phyloP scores from a whole-genome alignment of 2,797 vertebrate species.

The Hybognathus amarus region DNA sequence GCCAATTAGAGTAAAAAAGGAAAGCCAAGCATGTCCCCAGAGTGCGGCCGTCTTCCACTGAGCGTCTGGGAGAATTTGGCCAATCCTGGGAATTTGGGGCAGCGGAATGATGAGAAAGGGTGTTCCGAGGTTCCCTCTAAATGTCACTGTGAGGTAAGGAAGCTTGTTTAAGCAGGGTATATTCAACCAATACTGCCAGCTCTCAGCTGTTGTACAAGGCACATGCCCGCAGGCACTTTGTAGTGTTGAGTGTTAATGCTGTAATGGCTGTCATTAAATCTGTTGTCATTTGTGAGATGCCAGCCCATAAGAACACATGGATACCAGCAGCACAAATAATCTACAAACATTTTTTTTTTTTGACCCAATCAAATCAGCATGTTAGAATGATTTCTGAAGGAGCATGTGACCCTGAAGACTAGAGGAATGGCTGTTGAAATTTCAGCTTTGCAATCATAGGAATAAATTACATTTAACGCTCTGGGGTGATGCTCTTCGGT shows the following conservation, averaged over 20 bases:
- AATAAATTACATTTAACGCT: too few species aligned
- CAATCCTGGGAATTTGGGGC: slow-evolving; percentile 48
- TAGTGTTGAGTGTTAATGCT: background rate
- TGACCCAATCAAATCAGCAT: background rate
- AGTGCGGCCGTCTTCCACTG: slow-evolving; percentile 30
- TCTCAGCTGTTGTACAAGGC: slow-evolving; percentile 46
- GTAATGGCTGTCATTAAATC: slow-evolving; percentile 26
- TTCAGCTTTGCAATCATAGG: too few species aligned
- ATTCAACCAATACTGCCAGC: slow-evolving; percentile 1
- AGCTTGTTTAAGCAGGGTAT: background rate
- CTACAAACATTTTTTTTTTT: background rate
- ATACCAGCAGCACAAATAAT: background rate
- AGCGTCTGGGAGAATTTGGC: slow-evolving; percentile 41
- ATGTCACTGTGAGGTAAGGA: slow-evolving; percentile 32
- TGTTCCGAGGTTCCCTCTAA: slow-evolving; percentile 29
- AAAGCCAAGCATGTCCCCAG: slow-evolving; percentile 45
- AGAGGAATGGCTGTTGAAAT: too few species aligned
- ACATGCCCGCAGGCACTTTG: slow-evolving; percentile 63
- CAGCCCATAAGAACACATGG: slow-evolving; percentile 1
- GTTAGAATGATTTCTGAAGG: background rate
- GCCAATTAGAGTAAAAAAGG: slow-evolving; percentile 51
- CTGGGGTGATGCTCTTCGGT: too few species aligned
- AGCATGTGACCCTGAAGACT: background rate
- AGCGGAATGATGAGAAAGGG: slow-evolving; percentile 38
- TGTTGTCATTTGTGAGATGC: background rate